Evolutionary conservation across 2,888 invertebrate species (phyloP).

Genomic region (Allophyes oxyacanthae): DNA sequence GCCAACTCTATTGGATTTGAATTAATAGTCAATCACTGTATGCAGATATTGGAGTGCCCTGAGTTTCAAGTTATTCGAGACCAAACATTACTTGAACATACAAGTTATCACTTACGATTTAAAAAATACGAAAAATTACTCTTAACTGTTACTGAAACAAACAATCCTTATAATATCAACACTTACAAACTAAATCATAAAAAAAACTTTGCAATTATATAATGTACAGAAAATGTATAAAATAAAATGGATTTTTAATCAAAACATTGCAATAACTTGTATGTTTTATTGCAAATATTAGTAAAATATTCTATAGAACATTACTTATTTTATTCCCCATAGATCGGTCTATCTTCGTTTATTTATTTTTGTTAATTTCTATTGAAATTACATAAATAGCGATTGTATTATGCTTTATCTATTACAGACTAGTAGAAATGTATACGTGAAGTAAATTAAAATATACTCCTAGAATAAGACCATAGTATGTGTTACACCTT

Average conservation of each 20-base stretch:
- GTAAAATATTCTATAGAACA: neutral
- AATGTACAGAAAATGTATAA: constrained; percentile 10
- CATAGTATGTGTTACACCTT: constrained; percentile 1
- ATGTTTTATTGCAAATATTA: constrained; percentile 10
- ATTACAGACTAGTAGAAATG: constrained; percentile 37
- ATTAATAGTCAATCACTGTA: too few relatives aligned
- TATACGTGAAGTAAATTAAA: constrained; percentile 22
- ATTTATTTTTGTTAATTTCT: neutral
- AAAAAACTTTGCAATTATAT: constrained; percentile 11
- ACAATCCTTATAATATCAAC: constrained; percentile 23
- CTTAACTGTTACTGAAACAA: constrained; percentile 40
- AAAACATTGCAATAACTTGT: constrained; percentile 31
- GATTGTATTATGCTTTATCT: constrained; percentile 43
- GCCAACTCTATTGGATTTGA: too few relatives aligned
- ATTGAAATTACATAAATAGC: constrained; percentile 21
- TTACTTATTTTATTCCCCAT: neutral
- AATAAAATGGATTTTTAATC: neutral
- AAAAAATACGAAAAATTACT: constrained; percentile 29
- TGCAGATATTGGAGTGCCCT: neutral
- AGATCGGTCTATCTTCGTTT: neutral
- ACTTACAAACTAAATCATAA: constrained; percentile 38
- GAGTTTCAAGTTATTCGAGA: constrained; percentile 30
- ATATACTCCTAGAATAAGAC: constrained; percentile 10
- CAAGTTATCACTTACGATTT: constrained; percentile 24
- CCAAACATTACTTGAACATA: constrained; percentile 19